These are phyloP conservation scores for Triplophysa dalaica DNA, from an alignment of 2,113 vertebrate genomes.

Conservation along the genomic window DNA sequence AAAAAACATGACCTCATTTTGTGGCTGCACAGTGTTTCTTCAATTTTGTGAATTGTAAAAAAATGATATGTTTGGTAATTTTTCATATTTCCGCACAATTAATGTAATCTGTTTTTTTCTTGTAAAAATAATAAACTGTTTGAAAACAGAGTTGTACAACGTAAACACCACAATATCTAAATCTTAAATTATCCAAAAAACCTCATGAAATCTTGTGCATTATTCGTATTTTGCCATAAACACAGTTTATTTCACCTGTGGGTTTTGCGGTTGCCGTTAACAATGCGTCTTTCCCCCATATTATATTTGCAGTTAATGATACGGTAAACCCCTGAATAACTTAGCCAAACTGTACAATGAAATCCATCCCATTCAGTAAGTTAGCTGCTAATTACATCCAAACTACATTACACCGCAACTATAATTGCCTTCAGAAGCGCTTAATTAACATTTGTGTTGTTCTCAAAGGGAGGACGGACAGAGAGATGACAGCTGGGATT, in stretches of 20 bases:
- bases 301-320: conserved; percentile 3
- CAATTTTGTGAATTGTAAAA: too few relatives aligned
- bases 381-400: conserved; percentile 38
- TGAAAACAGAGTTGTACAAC: too few relatives aligned
- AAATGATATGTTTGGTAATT: too few relatives aligned
- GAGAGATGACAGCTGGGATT: conserved; percentile 66
- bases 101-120: too few relatives aligned
- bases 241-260: neutral
- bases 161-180: too few relatives aligned
- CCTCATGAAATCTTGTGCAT: too few relatives aligned
- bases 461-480: conserved; percentile 32
- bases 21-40: too few relatives aligned
- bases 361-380: conserved; percentile 27
- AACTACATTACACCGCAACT: conserved; percentile 44
- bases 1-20: too few relatives aligned
- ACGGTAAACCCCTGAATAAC: conserved; percentile 13
- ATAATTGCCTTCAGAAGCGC: conserved; percentile 33
- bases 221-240: neutral
- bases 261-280: neutral
- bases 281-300: conserved; percentile 1
- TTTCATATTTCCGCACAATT: too few relatives aligned
- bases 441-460: conserved; percentile 42
- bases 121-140: too few relatives aligned
- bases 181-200: too few relatives aligned
- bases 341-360: conserved; percentile 12